Evolutionary conservation across 2,888 invertebrate genomes (phyloP).

Genomic region (Lepidocyrtoides sp.): DNA sequence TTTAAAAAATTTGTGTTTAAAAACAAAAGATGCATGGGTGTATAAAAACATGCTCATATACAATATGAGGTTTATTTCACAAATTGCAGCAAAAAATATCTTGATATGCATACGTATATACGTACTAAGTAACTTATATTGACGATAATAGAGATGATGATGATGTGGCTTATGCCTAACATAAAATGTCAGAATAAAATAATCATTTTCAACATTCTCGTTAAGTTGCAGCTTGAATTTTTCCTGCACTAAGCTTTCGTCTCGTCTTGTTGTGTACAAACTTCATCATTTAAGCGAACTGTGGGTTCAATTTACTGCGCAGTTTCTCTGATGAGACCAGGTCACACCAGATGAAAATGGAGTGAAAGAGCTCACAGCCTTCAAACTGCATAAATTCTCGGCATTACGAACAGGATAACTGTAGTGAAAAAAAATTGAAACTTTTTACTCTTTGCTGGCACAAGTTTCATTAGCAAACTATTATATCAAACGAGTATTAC

Average conservation of each 20-base stretch:
- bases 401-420: neutral
- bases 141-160: no score
- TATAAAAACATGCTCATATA: no score
- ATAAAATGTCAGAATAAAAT: neutral
- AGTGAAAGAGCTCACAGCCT: slow-evolving; percentile 50
- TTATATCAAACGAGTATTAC: no score
- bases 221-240: neutral
- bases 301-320: slow-evolving; percentile 57
- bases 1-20: no score
- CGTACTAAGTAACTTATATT: no score
- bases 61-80: no score
- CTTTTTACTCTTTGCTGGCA: neutral
- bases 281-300: neutral
- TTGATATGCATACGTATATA: no score
- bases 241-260: slow-evolving; percentile 16
- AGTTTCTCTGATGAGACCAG: slow-evolving; percentile 64
- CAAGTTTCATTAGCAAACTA: no score
- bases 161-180: no score
- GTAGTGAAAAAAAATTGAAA: neutral
- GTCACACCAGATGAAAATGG: slow-evolving; percentile 56
- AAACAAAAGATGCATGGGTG: no score
- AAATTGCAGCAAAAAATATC: no score
- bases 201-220: neutral
- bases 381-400: slow-evolving; percentile 17
- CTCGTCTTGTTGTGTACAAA: neutral